Percentiles rank a stretch among this genome's conserved stretches.
These are phyloP conservation scores for Lycophotia porphyrea DNA, from an alignment of 2,888 invertebrate genomes.

Conservation along the genomic window DNA sequence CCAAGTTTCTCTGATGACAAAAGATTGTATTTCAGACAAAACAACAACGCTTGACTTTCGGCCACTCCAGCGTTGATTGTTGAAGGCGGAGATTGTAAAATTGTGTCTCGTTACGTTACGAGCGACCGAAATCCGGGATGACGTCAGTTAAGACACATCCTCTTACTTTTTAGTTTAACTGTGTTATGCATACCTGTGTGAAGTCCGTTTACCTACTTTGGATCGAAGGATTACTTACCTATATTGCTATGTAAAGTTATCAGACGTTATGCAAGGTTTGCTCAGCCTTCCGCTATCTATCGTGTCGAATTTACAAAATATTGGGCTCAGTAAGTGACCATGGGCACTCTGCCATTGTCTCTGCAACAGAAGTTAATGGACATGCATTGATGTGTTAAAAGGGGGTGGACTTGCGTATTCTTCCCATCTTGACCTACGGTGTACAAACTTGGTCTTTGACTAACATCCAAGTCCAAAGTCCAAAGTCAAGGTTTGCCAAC, in stretches of 20 bases:
- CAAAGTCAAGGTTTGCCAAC: too few relatives aligned
- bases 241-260: neutral
- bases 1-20: slow-evolving; percentile 42
- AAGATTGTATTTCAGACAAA: slow-evolving; percentile 40
- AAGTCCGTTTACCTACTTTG: slow-evolving; percentile 45
- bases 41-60: slow-evolving; percentile 49
- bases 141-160: slow-evolving; percentile 75
- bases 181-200: slow-evolving; percentile 31
- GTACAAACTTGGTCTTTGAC: too few relatives aligned
- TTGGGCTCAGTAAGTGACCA: too few relatives aligned
- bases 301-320: too few relatives aligned
- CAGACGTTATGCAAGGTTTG: slow-evolving; percentile 15
- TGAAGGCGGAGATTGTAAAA: slow-evolving; percentile 75
- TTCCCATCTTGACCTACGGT: too few relatives aligned
- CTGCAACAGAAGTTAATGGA: too few relatives aligned
- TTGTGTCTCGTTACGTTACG: slow-evolving; percentile 71
- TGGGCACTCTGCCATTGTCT: too few relatives aligned
- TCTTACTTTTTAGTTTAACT: slow-evolving; percentile 75
- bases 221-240: slow-evolving; percentile 23
- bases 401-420: too few relatives aligned
- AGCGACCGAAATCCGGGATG: slow-evolving; percentile 78
- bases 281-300: neutral
- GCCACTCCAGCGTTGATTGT: slow-evolving; percentile 42
- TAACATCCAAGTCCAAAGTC: too few relatives aligned
- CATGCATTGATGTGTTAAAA: too few relatives aligned